phyloP scores from a whole-genome alignment of 2,888 invertebrate genomes.

The Lacanobia oleracea region DNA sequence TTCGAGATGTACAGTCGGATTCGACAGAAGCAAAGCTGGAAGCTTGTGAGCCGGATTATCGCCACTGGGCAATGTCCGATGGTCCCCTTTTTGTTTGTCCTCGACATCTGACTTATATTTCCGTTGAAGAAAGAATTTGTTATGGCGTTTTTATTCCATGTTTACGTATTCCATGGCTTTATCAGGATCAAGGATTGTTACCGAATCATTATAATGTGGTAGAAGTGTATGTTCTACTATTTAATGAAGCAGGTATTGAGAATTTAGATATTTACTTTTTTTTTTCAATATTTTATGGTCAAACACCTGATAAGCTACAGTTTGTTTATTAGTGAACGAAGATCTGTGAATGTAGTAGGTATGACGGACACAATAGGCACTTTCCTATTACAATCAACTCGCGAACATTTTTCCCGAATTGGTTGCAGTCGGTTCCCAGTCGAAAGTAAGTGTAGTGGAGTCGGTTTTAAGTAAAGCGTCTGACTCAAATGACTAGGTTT shows the following conservation, averaged over 20 bases:
- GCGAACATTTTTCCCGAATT: no score
- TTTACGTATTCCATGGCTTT: neutral
- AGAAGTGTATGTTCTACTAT: neutral
- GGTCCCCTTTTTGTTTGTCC: slow-evolving; percentile 24
- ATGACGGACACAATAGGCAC: no score
- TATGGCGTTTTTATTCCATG: neutral
- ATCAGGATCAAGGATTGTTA: neutral
- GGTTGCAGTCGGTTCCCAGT: no score
- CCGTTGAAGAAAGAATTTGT: neutral
- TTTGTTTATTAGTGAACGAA: neutral
- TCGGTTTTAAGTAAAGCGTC: no score
- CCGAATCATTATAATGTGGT: no score
- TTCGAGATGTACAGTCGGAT: slow-evolving; percentile 39
- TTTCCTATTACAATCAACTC: no score
- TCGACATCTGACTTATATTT: slow-evolving; percentile 23
- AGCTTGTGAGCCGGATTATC: slow-evolving; percentile 44
- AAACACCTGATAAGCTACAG: neutral
- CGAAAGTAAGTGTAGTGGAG: no score
- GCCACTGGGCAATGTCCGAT: slow-evolving; percentile 15
- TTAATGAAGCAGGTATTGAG: neutral
- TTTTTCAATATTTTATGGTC: neutral
- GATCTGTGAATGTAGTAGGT: neutral
- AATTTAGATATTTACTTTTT: neutral
- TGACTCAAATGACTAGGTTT: no score
- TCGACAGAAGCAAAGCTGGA: slow-evolving; percentile 38